Evolutionary conservation across 2,797 vertebrate species (phyloP).

Genomic region (Hypotaenidia okinawae): DNA sequence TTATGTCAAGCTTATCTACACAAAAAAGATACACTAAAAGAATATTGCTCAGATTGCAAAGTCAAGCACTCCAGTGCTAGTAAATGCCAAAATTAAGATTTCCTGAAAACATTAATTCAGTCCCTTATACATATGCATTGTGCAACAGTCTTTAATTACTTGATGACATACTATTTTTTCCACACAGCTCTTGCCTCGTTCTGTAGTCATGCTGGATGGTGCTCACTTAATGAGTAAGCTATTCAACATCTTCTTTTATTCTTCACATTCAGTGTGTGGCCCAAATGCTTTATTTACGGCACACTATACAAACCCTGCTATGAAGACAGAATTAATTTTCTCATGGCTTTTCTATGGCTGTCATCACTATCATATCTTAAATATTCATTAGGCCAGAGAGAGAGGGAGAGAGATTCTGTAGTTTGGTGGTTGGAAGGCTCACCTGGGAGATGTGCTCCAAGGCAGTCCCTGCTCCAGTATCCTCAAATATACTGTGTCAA

Average conservation of each 20-base stretch:
- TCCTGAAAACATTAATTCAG: slow-evolving; percentile 44
- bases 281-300: slow-evolving; percentile 15
- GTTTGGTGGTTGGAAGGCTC: slow-evolving; percentile 3
- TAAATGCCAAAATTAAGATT: slow-evolving; percentile 57
- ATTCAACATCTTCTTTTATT: slow-evolving; percentile 54
- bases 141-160: slow-evolving; percentile 40
- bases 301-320: background rate
- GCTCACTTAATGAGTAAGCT: slow-evolving; percentile 42
- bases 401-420: background rate
- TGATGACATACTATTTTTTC: slow-evolving; percentile 54
- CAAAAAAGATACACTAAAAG: slow-evolving; percentile 41
- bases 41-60: slow-evolving; percentile 46
- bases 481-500: background rate
- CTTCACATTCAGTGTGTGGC: background rate
- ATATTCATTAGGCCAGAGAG: slow-evolving; percentile 44
- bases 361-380: slow-evolving; percentile 40
- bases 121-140: slow-evolving; percentile 31
- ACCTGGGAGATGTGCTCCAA: slow-evolving; percentile 33
- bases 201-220: slow-evolving; percentile 5
- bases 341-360: slow-evolving; percentile 22
- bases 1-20: slow-evolving; percentile 1
- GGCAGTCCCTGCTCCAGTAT: background rate
- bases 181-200: background rate
- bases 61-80: slow-evolving; percentile 10
- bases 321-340: slow-evolving; percentile 37